Evolutionary conservation across 1,140 invertebrate genomes (phyloP).

Genomic region (Procambarus virginalis): DNA sequence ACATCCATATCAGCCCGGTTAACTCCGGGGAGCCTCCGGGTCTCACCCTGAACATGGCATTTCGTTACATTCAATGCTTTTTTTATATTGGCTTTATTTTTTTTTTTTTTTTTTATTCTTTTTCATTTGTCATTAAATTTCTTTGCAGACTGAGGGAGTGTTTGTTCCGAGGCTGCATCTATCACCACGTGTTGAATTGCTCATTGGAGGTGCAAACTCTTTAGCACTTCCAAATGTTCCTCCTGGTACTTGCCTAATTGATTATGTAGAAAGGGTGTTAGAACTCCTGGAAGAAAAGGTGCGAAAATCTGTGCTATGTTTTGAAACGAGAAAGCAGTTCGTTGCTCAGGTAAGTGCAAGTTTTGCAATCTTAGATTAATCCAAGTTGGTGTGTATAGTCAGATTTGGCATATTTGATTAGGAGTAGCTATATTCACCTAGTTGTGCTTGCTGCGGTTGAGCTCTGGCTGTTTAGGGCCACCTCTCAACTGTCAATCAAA

Average conservation of each 20-base stretch:
- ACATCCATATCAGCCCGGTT: no score
- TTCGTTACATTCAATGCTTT: no score
- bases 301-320: conserved; percentile 16
- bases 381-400: not conserved
- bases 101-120: no score
- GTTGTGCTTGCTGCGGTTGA: no score
- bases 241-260: conserved; percentile 51
- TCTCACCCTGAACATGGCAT: no score
- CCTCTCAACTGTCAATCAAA: no score
- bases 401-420: no score
- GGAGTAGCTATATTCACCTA: no score
- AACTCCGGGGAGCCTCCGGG: no score
- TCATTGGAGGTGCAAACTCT: conserved; percentile 44
- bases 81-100: no score
- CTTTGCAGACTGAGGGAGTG: conserved; percentile 41
- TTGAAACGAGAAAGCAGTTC: conserved; percentile 63
- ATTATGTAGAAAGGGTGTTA: conserved; percentile 52
- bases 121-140: no score
- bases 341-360: conserved; percentile 43
- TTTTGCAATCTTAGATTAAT: not conserved
- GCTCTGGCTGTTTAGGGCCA: no score
- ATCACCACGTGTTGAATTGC: conserved; percentile 42
- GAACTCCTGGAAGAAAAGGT: conserved; percentile 53
- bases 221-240: conserved; percentile 50
- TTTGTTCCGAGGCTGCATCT: conserved; percentile 58